These are phyloP conservation scores for Mandrillus leucophaeus DNA, from an alignment of 2,113 vertebrate genomes.

Conservation along the genomic window DNA sequence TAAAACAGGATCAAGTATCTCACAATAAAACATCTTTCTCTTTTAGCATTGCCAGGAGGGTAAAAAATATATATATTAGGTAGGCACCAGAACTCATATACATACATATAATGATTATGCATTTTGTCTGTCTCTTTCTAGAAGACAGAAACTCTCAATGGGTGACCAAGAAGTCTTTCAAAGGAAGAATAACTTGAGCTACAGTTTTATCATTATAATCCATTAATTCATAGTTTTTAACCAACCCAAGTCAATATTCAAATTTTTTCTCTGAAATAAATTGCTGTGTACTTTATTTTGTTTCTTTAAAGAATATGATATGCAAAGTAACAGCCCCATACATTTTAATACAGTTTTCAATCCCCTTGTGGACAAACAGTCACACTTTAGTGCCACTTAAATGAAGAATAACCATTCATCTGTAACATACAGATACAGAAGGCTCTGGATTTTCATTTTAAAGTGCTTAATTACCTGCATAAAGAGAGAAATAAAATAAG, in stretches of 20 bases:
- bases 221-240: constrained; percentile 49
- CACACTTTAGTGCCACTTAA: constrained; percentile 49
- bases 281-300: constrained; percentile 25
- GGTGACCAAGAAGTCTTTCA: neutral
- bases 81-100: neutral
- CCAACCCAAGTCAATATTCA: neutral
- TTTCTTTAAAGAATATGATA: constrained; percentile 47
- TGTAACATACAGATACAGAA: constrained; percentile 51
- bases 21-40: neutral
- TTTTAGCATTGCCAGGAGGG: neutral
- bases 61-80: neutral
- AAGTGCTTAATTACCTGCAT: constrained; percentile 64
- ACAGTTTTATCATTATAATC: constrained; percentile 29
- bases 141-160: neutral
- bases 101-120: neutral
- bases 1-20: neutral
- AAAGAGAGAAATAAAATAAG: constrained; percentile 69
- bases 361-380: constrained; percentile 49
- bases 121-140: neutral
- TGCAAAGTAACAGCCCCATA: constrained; percentile 51
- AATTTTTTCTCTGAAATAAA: constrained; percentile 38
- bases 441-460: constrained; percentile 61
- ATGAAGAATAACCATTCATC: constrained; percentile 54
- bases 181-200: neutral
- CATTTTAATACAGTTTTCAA: constrained; percentile 61